phyloP scores from a whole-genome alignment of 2,888 invertebrate species.

The Catocala sponsa region DNA sequence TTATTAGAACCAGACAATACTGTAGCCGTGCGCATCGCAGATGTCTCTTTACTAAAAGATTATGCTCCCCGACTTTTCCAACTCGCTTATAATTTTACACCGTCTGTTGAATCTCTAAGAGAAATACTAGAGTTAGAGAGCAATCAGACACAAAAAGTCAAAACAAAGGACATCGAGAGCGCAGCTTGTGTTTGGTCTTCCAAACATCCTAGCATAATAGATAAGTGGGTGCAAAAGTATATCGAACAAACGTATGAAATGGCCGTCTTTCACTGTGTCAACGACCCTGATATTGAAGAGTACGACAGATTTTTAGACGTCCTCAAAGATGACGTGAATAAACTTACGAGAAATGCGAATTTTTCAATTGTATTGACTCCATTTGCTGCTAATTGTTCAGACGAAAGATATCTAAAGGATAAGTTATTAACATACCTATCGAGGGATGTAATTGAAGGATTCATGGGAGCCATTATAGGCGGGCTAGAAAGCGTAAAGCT shows the following conservation, averaged over 20 bases:
- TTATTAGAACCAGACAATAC: slow-evolving; percentile 16
- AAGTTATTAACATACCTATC: neutral
- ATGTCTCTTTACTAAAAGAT: slow-evolving; percentile 4
- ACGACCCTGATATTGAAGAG: slow-evolving; percentile 21
- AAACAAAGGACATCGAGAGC: slow-evolving; percentile 11
- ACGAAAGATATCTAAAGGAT: neutral
- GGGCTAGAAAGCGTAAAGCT: neutral
- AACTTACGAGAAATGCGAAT: neutral
- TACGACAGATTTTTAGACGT: neutral
- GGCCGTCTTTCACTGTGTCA: slow-evolving; percentile 35
- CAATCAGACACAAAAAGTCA: neutral
- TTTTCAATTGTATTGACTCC: neutral
- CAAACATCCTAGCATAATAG: neutral
- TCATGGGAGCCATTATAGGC: neutral
- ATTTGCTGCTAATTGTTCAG: neutral
- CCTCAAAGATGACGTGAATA: neutral
- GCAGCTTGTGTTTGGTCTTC: slow-evolving; percentile 25
- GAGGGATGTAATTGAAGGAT: neutral
- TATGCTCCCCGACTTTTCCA: slow-evolving; percentile 22
- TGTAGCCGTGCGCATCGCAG: slow-evolving; percentile 27
- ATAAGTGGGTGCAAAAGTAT: slow-evolving; percentile 7
- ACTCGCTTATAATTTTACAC: slow-evolving; percentile 23
- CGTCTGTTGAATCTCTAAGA: slow-evolving; percentile 15
- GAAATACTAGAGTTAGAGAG: slow-evolving; percentile 23
- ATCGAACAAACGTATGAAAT: slow-evolving; percentile 8